Percentiles rank a stretch among this genome's conserved stretches.
These are phyloP conservation scores for Rhincodon typus DNA, from an alignment of 2,797 vertebrate genomes.

Conservation along the genomic window DNA sequence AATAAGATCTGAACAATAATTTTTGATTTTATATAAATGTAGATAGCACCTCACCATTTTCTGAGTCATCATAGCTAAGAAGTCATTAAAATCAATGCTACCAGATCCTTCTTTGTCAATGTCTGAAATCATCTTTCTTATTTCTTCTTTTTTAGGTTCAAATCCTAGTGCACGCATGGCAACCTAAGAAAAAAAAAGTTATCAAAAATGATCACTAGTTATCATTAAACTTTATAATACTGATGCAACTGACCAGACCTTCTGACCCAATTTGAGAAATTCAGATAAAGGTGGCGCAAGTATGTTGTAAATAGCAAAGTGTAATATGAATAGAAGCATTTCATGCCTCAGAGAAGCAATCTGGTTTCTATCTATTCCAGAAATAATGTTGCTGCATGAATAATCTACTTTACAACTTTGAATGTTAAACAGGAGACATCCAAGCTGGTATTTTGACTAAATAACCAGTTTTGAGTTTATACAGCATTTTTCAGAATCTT, in stretches of 20 bases:
- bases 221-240: background rate
- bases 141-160: conserved; percentile 92
- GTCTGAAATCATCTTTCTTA: conserved; percentile 82
- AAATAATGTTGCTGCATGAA: no score
- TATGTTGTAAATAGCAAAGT: background rate
- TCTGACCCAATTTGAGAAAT: background rate
- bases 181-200: conserved; percentile 60
- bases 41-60: conserved; percentile 74
- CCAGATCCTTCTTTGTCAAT: conserved; percentile 75
- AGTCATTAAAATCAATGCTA: conserved; percentile 76
- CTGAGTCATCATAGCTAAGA: conserved; percentile 79
- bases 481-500: background rate
- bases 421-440: background rate
- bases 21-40: background rate
- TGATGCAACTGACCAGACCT: background rate
- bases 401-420: background rate
- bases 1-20: background rate
- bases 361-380: background rate
- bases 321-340: background rate
- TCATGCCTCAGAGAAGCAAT: background rate
- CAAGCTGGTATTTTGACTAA: background rate
- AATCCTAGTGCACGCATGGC: conserved; percentile 88
- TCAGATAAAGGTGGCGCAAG: background rate
- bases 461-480: background rate
- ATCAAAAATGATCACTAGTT: conserved; percentile 37